These are phyloP conservation scores for Platysternon megacephalum DNA, from an alignment of 2,113 vertebrate genomes.

Conservation along the genomic window DNA sequence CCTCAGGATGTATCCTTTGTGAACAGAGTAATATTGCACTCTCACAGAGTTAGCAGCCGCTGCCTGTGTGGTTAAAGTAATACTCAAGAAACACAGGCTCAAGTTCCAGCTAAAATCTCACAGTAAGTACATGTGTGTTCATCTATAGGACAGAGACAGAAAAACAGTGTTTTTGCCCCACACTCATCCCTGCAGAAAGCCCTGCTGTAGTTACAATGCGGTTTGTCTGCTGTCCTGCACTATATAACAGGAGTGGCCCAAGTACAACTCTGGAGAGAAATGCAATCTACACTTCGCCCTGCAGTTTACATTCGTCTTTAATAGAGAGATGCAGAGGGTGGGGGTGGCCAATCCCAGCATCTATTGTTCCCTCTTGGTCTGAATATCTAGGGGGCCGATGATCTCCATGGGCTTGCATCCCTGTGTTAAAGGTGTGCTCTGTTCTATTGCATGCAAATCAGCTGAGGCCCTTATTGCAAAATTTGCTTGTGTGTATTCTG, in stretches of 20 bases:
- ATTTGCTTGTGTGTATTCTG: background rate
- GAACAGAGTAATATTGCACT: background rate
- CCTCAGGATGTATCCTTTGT: background rate
- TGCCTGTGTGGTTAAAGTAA: background rate
- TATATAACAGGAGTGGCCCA: background rate
- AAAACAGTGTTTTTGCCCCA: background rate
- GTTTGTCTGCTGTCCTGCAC: background rate
- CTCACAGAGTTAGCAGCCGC: background rate
- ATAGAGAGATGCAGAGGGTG: background rate
- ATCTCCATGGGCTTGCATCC: background rate
- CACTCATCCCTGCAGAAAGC: background rate
- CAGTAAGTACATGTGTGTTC: background rate
- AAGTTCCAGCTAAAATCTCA: background rate
- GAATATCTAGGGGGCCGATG: background rate
- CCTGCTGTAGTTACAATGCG: background rate
- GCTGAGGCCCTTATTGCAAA: background rate
- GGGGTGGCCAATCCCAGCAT: background rate
- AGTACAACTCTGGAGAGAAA: background rate
- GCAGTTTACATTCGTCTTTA: background rate
- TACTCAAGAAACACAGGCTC: background rate
- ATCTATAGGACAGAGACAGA: background rate
- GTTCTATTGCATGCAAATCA: background rate
- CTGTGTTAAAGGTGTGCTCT: background rate
- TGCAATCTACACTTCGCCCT: fast-evolving
- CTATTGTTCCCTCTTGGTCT: background rate